Base-by-base conservation (phyloP, 2,888 invertebrate genomes). In the Phortica magna region DNA sequence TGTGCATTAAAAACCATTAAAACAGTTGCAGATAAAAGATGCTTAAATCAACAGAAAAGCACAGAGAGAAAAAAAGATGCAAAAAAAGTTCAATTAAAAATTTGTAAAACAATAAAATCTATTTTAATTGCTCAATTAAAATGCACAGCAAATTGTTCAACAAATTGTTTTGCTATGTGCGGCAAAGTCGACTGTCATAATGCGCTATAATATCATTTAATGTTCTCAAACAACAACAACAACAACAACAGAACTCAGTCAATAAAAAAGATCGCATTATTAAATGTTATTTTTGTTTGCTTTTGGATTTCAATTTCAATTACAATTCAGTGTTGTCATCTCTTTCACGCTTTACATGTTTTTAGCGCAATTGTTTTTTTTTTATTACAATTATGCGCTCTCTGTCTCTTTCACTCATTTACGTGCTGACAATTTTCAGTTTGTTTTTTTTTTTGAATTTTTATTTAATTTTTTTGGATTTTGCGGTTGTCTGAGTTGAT, bases 401-500 rank as follows among this genome's bases (percentile, higher is more conserved):
- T 53, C 31, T 31, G 17, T 19, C 19, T 7, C 41, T 67, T 7
- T 65, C 39, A 14, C 39, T 39, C 65, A 41, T 41, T 41, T 5
- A 14, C 39, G 14, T 41, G 7, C 65, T 65, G 10, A 31, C 31
- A 31, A 19, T 19, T 64, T 64, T 19, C 55, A 12, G 6, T 10
- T 61, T 1, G 5, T 61, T 19, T 17, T 19, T 67, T 42, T 39
- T 67, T 39, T 41, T 42, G 42, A 1, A 17, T 42, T 42, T 67
- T 67, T 67, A 42, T n/a, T 41, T 41, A 1, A 31, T 77, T 77
- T 80, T 82, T 85, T 85, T 81, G 78, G 78, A 83, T 83, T 84
- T 82, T 85, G 84, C 82, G 86, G 83, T 80, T 84, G 83, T 76
- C 84, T 81, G 74, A 81, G 82, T 84, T 83, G 86, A 86, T 84